Percentiles rank a stretch among this genome's conserved stretches.
Conservation (phyloP, 2,113 vertebrate species). For the Microcebus griseorufus region DNA sequence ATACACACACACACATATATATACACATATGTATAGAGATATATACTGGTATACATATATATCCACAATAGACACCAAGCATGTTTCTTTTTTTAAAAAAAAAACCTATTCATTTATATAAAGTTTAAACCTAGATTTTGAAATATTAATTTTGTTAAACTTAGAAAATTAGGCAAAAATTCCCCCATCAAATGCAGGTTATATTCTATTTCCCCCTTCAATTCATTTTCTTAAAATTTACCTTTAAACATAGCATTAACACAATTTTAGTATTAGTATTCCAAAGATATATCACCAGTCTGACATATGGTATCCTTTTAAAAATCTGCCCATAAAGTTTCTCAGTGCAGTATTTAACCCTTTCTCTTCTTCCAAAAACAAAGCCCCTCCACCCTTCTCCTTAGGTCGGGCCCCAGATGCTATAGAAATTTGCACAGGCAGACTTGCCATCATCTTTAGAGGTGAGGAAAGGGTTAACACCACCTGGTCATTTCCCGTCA, state of each 20-base stretch:
- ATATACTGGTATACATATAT: slow-evolving; percentile 86
- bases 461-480: slow-evolving; percentile 86
- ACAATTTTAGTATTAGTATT: slow-evolving; percentile 65
- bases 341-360: slow-evolving; percentile 85
- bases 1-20: slow-evolving; percentile 82
- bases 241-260: slow-evolving; percentile 76
- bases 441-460: slow-evolving; percentile 62
- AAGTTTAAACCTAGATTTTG: slow-evolving; percentile 67
- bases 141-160: slow-evolving; percentile 74
- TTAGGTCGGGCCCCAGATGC: slow-evolving; percentile 70
- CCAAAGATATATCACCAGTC: slow-evolving; percentile 78
- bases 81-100: neutral
- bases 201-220: slow-evolving; percentile 45
- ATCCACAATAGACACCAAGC: slow-evolving; percentile 79
- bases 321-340: slow-evolving; percentile 69
- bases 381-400: slow-evolving; percentile 68
- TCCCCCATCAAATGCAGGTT: slow-evolving; percentile 77
- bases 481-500: slow-evolving; percentile 83
- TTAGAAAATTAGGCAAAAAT: slow-evolving; percentile 71
- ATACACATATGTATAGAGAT: slow-evolving; percentile 81
- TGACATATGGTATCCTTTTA: slow-evolving; percentile 74
- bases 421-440: slow-evolving; percentile 70
- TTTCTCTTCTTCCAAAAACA: slow-evolving; percentile 84
- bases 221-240: slow-evolving; percentile 68
- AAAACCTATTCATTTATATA: slow-evolving; percentile 59